Evolutionary conservation across 2,113 vertebrate genomes (phyloP).

Genomic region (Mystacornis crossleyi): DNA sequence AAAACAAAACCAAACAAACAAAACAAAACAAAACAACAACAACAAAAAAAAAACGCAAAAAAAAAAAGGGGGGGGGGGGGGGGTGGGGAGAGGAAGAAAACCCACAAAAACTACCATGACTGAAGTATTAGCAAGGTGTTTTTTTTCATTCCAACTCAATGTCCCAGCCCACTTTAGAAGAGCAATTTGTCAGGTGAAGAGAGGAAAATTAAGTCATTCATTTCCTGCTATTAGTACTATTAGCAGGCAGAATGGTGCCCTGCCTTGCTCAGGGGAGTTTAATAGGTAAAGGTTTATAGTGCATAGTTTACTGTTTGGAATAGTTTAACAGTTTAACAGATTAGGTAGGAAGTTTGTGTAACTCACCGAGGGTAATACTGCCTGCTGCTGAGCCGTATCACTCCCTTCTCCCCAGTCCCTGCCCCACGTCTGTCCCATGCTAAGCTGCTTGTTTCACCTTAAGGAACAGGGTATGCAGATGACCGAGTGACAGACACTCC

Average conservation of each 20-base stretch:
- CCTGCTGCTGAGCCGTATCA: not conserved
- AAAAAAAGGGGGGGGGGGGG: too few species aligned
- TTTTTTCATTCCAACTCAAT: not conserved
- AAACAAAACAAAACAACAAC: too few species aligned
- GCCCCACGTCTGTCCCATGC: not conserved
- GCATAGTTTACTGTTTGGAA: not conserved
- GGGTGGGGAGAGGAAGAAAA: not conserved
- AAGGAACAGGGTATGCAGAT: not conserved
- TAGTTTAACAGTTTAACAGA: not conserved
- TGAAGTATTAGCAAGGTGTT: not conserved
- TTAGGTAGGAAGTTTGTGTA: not conserved
- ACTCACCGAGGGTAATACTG: not conserved
- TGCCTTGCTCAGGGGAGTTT: not conserved
- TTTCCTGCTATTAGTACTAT: not conserved
- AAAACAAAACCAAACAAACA: not conserved
- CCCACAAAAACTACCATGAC: rapidly evolving
- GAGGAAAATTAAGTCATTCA: not conserved
- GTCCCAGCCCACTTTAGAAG: not conserved
- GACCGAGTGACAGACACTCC: not conserved
- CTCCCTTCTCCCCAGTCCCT: not conserved
- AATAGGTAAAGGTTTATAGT: not conserved
- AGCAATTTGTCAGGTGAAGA: not conserved
- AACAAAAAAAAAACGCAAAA: too few species aligned
- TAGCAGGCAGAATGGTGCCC: not conserved
- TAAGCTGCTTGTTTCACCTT: not conserved